phyloP scores from a whole-genome alignment of 2,797 vertebrate species.

The Anguilla marmorata region DNA sequence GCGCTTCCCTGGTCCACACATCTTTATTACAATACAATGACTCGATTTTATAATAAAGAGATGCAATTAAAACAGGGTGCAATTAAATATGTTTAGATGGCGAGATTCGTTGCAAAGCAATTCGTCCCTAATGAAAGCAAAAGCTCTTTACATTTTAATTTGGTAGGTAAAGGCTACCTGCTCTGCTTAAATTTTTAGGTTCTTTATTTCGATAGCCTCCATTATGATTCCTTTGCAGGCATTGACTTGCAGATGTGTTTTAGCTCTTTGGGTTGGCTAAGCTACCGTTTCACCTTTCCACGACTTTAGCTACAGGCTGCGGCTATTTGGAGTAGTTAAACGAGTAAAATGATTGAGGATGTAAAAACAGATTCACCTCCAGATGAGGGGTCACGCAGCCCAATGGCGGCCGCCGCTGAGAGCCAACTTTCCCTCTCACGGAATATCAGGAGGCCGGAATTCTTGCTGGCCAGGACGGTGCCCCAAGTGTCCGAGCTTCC shows the following conservation, averaged over 20 bases:
- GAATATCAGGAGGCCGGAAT: no score
- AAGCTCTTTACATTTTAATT: background rate
- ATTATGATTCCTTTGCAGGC: background rate
- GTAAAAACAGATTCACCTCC: background rate
- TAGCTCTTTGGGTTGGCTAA: background rate
- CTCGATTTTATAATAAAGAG: conserved; percentile 14
- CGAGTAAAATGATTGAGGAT: background rate
- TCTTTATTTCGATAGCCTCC: background rate
- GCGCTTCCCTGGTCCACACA: background rate
- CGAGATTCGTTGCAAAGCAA: background rate
- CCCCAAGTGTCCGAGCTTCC: background rate
- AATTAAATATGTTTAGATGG: background rate
- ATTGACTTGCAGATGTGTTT: background rate
- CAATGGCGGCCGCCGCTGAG: background rate
- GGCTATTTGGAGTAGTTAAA: background rate
- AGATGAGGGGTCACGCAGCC: background rate
- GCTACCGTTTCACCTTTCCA: background rate
- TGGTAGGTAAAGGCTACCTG: background rate
- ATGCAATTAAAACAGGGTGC: background rate
- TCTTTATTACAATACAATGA: background rate
- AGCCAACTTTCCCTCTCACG: no score
- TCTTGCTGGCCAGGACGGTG: no score
- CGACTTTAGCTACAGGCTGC: background rate
- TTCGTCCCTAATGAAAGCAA: background rate
- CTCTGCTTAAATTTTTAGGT: background rate